Evolutionary conservation across 1,140 invertebrate genomes (phyloP).

Genomic region (Plutomurus gul): DNA sequence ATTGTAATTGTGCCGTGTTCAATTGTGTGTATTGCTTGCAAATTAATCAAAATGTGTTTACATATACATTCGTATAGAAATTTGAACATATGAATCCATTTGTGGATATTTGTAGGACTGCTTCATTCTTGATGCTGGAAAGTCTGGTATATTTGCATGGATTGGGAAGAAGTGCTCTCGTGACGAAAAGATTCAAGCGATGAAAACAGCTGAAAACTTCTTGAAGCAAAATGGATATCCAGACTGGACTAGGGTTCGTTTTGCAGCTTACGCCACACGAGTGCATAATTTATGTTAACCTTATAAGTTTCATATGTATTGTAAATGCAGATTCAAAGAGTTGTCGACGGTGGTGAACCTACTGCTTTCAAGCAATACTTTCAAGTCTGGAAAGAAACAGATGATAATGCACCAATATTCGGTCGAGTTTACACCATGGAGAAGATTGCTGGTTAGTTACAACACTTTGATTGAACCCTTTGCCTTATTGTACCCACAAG

Average conservation of each 20-base stretch:
- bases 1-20: too few species aligned
- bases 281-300: background rate
- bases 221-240: constrained; percentile 72
- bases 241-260: constrained; percentile 71
- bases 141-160: constrained; percentile 83
- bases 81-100: background rate
- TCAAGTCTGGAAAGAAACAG: constrained; percentile 70
- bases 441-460: constrained; percentile 55
- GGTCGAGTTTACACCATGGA: constrained; percentile 56
- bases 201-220: constrained; percentile 76
- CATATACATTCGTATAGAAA: background rate
- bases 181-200: constrained; percentile 76
- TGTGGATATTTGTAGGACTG: constrained; percentile 66
- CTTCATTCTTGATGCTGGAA: constrained; percentile 81
- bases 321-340: constrained; percentile 63
- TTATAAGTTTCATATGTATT: background rate
- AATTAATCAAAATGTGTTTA: background rate
- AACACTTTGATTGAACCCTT: background rate
- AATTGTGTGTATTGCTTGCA: background rate
- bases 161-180: constrained; percentile 75
- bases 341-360: constrained; percentile 75
- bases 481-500: background rate
- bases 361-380: constrained; percentile 80
- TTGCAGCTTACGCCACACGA: background rate
- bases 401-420: constrained; percentile 60